Conservation (phyloP, 2,888 invertebrate genomes). For the Eurytoma californica region DNA sequence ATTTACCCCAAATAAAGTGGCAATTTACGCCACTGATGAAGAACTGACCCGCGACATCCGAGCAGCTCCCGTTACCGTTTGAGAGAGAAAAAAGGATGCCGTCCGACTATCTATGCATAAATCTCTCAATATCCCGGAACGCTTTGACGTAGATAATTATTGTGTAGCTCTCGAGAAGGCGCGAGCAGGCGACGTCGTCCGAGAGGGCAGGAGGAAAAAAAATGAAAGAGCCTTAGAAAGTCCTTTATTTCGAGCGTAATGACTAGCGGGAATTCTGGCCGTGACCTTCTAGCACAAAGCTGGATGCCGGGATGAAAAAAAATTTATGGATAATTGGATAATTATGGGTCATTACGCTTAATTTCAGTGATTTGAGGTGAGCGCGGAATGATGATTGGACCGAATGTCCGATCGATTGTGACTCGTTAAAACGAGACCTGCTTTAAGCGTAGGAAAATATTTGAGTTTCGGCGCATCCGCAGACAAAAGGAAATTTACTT, state of each 20-base stretch:
- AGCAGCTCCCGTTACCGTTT: constrained; percentile 15
- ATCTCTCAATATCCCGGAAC: not conserved
- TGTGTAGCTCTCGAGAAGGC: not conserved
- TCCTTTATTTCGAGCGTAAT: constrained; percentile 23
- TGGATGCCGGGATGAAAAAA: not conserved
- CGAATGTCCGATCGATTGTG: constrained; percentile 39
- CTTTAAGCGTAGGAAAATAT: constrained; percentile 30
- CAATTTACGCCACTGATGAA: not conserved
- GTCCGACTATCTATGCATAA: not conserved
- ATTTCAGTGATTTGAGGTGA: constrained; percentile 43
- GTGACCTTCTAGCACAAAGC: constrained; percentile 32
- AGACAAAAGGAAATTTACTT: not conserved
- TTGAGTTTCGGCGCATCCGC: constrained; percentile 26
- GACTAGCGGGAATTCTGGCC: constrained; percentile 29
- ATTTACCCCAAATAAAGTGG: constrained; percentile 36
- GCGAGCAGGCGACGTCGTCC: not conserved
- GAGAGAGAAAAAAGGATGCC: not conserved
- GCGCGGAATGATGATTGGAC: constrained; percentile 36
- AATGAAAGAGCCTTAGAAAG: constrained; percentile 18
- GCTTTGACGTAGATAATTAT: constrained; percentile 1
- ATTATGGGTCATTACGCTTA: constrained; percentile 45
- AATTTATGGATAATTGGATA: constrained; percentile 43
- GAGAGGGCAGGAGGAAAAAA: constrained; percentile 1
- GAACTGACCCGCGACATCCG: not conserved
- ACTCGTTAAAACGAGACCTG: constrained; percentile 43